These are phyloP conservation scores for Parasteatoda tepidariorum DNA, from an alignment of 1,140 invertebrate genomes.

Conservation along the genomic window DNA sequence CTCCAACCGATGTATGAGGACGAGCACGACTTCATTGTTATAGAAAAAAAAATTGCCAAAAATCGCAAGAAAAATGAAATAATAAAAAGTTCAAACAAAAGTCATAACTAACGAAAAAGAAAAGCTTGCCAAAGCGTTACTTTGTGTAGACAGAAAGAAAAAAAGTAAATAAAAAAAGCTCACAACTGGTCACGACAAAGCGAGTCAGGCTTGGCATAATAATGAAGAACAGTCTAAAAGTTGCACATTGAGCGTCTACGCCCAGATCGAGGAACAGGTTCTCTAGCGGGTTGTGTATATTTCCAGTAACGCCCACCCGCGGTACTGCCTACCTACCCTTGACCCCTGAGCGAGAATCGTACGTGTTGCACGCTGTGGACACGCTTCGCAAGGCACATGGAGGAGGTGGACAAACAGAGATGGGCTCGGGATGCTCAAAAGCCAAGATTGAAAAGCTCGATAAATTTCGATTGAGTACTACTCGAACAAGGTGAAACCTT, in stretches of 20 bases:
- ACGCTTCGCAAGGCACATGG: neutral
- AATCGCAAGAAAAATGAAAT: neutral
- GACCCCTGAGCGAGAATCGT: neutral
- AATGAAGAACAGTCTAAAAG: neutral
- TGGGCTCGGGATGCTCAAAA: neutral
- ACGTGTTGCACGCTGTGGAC: neutral
- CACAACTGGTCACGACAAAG: neutral
- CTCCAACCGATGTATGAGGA: neutral
- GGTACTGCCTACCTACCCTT: neutral
- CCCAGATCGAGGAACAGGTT: neutral
- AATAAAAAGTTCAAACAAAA: conserved; percentile 5
- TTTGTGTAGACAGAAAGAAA: neutral
- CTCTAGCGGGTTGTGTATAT: neutral
- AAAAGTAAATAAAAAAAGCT: neutral
- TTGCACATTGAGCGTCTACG: neutral
- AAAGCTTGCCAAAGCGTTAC: neutral
- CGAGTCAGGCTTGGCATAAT: neutral
- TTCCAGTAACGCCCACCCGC: neutral
- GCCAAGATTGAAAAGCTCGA: neutral
- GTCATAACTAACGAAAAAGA: conserved; percentile 12
- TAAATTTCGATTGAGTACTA: neutral
- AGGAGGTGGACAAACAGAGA: neutral
- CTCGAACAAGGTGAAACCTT: neutral
- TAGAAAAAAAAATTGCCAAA: neutral
- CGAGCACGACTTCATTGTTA: conserved; percentile 11